Percentiles rank a stretch among this genome's conserved stretches.
Evolutionary conservation across 2,888 invertebrate genomes (phyloP).

Genomic region (Chrysina gloriosa): DNA sequence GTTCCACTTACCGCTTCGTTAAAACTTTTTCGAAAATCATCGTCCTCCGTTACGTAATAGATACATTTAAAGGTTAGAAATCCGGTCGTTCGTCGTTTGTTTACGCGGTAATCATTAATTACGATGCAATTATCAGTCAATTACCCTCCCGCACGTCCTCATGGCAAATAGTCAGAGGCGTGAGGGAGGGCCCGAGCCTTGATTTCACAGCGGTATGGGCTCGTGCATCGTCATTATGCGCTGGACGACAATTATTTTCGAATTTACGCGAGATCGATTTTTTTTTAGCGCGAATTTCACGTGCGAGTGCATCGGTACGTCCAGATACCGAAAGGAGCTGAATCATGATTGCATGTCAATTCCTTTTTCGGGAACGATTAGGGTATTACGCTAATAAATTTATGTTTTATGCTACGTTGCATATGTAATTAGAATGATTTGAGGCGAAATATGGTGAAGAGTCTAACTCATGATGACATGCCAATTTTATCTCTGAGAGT

Average conservation of each 20-base stretch:
- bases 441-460: too few relatives aligned
- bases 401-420: too few relatives aligned
- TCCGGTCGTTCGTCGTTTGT: not conserved
- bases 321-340: too few relatives aligned
- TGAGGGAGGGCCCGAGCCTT: not conserved
- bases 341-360: too few relatives aligned
- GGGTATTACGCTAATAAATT: too few relatives aligned
- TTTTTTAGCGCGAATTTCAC: not conserved
- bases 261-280: not conserved
- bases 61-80: constrained; percentile 4
- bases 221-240: not conserved
- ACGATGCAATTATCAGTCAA: not conserved
- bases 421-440: too few relatives aligned
- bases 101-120: constrained; percentile 1
- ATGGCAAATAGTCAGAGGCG: not conserved
- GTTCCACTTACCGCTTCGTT: not conserved
- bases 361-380: not conserved
- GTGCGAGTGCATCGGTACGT: too few relatives aligned
- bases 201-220: constrained; percentile 1
- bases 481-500: too few relatives aligned
- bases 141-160: not conserved
- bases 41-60: not conserved
- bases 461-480: too few relatives aligned
- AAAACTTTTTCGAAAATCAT: constrained; percentile 6
- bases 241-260: not conserved